phyloP scores from a whole-genome alignment of 2,888 invertebrate genomes.

The Thymelicus sylvestris region DNA sequence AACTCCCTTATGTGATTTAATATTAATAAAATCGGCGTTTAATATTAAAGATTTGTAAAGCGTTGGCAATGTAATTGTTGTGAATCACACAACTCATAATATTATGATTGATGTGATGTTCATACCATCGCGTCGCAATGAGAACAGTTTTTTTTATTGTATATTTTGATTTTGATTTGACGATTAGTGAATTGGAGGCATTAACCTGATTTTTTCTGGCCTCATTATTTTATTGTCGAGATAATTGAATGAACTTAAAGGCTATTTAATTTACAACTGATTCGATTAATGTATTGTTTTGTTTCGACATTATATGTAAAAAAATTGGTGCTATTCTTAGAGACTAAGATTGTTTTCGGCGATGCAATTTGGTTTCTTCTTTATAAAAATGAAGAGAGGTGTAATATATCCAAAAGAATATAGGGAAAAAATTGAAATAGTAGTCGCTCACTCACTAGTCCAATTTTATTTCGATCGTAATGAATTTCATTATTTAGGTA shows the following conservation, averaged over 20 bases:
- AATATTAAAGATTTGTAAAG: background rate
- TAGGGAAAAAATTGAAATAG: too few relatives aligned
- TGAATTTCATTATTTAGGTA: too few relatives aligned
- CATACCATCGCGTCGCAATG: background rate
- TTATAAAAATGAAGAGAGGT: too few relatives aligned
- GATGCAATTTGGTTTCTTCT: too few relatives aligned
- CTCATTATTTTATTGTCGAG: background rate
- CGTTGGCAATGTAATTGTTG: background rate
- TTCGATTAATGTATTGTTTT: too few relatives aligned
- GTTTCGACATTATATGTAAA: too few relatives aligned
- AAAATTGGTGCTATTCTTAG: too few relatives aligned
- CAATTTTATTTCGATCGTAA: too few relatives aligned
- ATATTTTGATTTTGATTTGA: background rate
- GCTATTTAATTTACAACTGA: too few relatives aligned
- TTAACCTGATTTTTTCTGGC: background rate
- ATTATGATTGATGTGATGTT: background rate
- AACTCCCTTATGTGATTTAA: background rate
- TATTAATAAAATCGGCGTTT: background rate
- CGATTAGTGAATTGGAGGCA: background rate
- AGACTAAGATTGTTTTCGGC: too few relatives aligned
- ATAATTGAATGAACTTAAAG: background rate
- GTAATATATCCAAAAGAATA: too few relatives aligned
- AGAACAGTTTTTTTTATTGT: background rate
- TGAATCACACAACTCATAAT: slow-evolving; percentile 8
- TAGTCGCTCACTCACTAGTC: too few relatives aligned